phyloP scores from a whole-genome alignment of 2,113 vertebrate genomes.

The Barbus barbus region DNA sequence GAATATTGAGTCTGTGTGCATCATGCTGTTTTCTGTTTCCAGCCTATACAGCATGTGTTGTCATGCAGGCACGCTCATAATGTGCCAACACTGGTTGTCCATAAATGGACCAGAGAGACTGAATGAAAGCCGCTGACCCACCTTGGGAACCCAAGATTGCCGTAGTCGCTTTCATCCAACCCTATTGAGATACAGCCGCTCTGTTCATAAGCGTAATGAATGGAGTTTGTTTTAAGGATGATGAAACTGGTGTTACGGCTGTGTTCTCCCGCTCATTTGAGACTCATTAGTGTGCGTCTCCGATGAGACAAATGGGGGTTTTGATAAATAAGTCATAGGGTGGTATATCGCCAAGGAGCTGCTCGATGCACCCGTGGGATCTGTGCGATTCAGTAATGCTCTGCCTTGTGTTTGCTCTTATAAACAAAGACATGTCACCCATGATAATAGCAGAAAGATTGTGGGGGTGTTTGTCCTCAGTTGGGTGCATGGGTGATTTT shows the following conservation, averaged over 20 bases:
- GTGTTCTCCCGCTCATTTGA: conserved; percentile 41
- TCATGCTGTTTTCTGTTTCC: background rate
- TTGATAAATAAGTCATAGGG: conserved; percentile 52
- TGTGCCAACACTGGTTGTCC: background rate
- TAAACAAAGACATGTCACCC: conserved; percentile 43
- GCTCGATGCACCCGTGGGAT: conserved; percentile 20
- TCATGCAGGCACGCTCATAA: background rate
- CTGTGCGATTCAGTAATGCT: conserved; percentile 3
- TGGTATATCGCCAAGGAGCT: conserved; percentile 28
- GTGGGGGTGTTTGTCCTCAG: background rate
- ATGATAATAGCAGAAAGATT: background rate
- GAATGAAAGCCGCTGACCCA: background rate
- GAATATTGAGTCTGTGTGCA: background rate
- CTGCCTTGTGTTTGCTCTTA: background rate
- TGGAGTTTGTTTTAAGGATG: conserved; percentile 55
- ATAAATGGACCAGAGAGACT: background rate
- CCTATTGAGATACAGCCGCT: conserved; percentile 11
- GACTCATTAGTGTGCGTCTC: conserved; percentile 45
- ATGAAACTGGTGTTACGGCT: conserved; percentile 53
- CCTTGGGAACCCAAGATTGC: background rate
- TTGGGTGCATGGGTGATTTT: background rate
- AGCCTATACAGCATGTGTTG: background rate
- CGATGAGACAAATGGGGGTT: conserved; percentile 31
- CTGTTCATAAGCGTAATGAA: conserved; percentile 69
- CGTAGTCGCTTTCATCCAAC: background rate